Conservation (phyloP, 1,140 invertebrate species). For the Agrilus planipennis region DNA sequence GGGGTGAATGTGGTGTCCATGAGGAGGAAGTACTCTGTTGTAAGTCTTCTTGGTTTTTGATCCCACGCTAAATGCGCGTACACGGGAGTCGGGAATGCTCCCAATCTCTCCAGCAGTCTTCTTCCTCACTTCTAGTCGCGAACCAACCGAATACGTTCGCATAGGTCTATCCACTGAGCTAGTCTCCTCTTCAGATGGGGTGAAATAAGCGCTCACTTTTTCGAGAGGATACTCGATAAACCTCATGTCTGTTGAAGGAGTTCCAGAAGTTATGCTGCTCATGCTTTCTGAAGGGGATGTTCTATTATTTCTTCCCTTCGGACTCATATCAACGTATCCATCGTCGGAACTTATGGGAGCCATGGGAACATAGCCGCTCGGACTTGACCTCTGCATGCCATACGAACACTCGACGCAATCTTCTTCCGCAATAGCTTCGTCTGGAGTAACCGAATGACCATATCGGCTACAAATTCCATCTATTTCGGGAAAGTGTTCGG, state of each 20-base stretch:
- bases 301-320: constrained; percentile 36
- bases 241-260: constrained; percentile 45
- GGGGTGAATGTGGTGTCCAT: constrained; percentile 19
- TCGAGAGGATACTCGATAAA: constrained; percentile 51
- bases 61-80: constrained; percentile 58
- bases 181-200: constrained; percentile 43
- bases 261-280: constrained; percentile 63
- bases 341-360: constrained; percentile 39
- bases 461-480: constrained; percentile 32
- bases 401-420: constrained; percentile 25
- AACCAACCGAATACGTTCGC: constrained; percentile 80
- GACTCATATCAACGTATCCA: constrained; percentile 55
- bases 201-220: constrained; percentile 50
- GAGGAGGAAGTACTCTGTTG: constrained; percentile 27
- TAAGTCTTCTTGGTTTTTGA: constrained; percentile 41
- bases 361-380: constrained; percentile 47
- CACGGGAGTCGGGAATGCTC: constrained; percentile 32
- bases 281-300: constrained; percentile 47
- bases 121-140: constrained; percentile 41
- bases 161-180: constrained; percentile 43
- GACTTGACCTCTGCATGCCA: constrained; percentile 17
- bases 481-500: constrained; percentile 31
- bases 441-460: constrained; percentile 47
- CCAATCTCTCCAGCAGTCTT: constrained; percentile 30
- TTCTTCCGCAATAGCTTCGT: constrained; percentile 40